These are phyloP conservation scores for Stenodema calcarata DNA, from an alignment of 2,888 invertebrate species.

Conservation along the genomic window DNA sequence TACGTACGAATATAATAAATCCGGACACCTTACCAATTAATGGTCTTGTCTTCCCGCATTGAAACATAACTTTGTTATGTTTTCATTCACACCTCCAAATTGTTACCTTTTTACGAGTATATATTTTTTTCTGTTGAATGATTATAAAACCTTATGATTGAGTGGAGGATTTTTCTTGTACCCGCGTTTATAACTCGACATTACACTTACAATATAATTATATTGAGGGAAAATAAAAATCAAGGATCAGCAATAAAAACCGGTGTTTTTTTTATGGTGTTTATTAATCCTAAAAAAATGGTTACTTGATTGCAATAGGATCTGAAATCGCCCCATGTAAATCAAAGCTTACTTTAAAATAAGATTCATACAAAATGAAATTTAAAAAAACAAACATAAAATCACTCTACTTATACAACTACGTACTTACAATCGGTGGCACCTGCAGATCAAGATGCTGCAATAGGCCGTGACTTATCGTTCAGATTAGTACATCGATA, in stretches of 20 bases:
- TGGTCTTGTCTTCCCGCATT: too few relatives aligned
- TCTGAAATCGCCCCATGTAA: neutral
- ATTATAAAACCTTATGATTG: neutral
- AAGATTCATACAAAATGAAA: neutral
- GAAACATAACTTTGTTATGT: too few relatives aligned
- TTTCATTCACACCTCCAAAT: too few relatives aligned
- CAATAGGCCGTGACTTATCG: neutral
- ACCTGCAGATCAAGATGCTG: neutral
- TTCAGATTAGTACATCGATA: neutral
- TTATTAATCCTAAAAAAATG: neutral
- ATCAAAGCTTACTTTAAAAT: constrained; percentile 13
- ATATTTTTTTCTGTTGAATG: neutral
- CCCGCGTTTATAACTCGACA: too few relatives aligned
- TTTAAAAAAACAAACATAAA: neutral
- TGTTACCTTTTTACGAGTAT: neutral
- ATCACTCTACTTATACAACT: neutral
- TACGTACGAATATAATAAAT: too few relatives aligned
- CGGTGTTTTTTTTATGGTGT: neutral
- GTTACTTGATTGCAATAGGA: neutral
- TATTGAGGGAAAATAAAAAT: too few relatives aligned
- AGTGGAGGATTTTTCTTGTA: neutral
- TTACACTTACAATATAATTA: too few relatives aligned
- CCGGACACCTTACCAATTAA: too few relatives aligned
- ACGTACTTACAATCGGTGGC: neutral
- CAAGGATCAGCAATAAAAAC: too few relatives aligned